Evolutionary conservation across 2,113 vertebrate genomes (phyloP).

Genomic region (Spermophilus dauricus): DNA sequence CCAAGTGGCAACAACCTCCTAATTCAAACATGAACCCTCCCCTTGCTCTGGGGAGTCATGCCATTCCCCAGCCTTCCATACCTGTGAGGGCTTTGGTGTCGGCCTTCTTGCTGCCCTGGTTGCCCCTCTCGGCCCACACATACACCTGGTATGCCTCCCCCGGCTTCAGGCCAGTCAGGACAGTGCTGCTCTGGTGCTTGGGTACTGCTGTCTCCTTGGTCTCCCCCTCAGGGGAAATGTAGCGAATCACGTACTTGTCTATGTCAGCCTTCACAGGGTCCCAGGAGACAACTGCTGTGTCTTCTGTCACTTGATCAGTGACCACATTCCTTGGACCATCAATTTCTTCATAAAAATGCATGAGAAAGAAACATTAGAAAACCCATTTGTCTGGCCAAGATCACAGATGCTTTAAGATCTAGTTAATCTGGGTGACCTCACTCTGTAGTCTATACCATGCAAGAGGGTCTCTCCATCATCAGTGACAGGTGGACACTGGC

Average conservation of each 20-base stretch:
- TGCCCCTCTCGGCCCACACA: constrained; percentile 90
- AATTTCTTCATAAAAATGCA: constrained; percentile 78
- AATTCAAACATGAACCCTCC: neutral
- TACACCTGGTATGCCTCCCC: constrained; percentile 88
- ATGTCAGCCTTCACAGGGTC: constrained; percentile 87
- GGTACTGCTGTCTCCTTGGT: constrained; percentile 84
- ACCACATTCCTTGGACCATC: constrained; percentile 87
- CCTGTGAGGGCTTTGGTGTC: constrained; percentile 90
- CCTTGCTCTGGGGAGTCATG: accelerated
- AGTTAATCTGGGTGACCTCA: neutral
- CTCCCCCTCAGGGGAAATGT: constrained; percentile 88
- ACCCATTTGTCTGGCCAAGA: neutral
- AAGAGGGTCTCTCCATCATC: neutral
- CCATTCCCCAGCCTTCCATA: neutral
- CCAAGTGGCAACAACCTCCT: neutral
- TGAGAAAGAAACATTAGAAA: constrained; percentile 40
- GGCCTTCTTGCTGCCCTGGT: constrained; percentile 87
- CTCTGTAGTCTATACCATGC: too few species aligned
- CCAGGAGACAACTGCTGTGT: constrained; percentile 91
- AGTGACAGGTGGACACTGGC: neutral
- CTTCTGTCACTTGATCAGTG: constrained; percentile 89
- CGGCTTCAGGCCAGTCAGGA: constrained; percentile 88
- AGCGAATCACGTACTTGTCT: constrained; percentile 92
- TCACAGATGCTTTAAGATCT: neutral
- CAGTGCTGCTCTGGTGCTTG: constrained; percentile 82